Evolutionary conservation across 2,113 vertebrate species (phyloP), one percentile per base, ranked within the genome.

Genomic region (Leucopsar rothschildi): DNA sequence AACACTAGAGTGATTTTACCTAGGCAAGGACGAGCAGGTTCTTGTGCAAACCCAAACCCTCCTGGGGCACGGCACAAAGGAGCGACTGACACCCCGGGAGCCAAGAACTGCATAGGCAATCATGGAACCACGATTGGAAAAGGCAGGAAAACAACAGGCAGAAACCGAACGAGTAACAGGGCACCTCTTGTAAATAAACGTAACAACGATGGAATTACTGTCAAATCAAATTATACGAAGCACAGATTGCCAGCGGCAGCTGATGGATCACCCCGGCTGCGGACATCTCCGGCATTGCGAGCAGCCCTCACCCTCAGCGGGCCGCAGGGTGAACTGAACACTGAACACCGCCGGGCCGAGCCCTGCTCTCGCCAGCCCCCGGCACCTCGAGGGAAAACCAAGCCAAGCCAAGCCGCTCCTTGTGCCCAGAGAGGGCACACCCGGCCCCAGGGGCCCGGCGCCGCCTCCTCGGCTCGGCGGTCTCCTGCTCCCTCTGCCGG

Each of bases 401-500:
- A 6, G 53, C 37, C 19, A 29, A 6, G 53, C 37, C 19, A 1
- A 6, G 53, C 5, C 19, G 10, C 21, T 33, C 17, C 0, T 16
- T 14, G 21, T 23, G 11, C 52, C 35, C 8, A 5, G 0, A 11
- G 22, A 10, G 13, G 1, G 19, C 35, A 28, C n/a, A 1, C 15
- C 12, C 16, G 15, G 81, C 39, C 18, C 7, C 5, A 5, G 3
- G 4, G 23, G 14, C 7, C 14, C 3, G 14, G 31, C 22, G 3
- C 25, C 33, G 6, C 44, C 39, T 6, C 60, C 72, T 8, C 52
- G 5, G 42, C 39, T 35, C 64, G 3, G 20, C 52, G 73, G 90
- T 66, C 92, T 95, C 55, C 90, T 55, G 92, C 94, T 95, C 90
- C 92, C 94, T 80, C 95, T 93, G 87, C 63, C 72, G 88, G 91